Percentiles rank a stretch among this genome's conserved stretches.
Evolutionary conservation across 2,113 vertebrate genomes (phyloP).

Genomic region (Saimiri boliviensis): DNA sequence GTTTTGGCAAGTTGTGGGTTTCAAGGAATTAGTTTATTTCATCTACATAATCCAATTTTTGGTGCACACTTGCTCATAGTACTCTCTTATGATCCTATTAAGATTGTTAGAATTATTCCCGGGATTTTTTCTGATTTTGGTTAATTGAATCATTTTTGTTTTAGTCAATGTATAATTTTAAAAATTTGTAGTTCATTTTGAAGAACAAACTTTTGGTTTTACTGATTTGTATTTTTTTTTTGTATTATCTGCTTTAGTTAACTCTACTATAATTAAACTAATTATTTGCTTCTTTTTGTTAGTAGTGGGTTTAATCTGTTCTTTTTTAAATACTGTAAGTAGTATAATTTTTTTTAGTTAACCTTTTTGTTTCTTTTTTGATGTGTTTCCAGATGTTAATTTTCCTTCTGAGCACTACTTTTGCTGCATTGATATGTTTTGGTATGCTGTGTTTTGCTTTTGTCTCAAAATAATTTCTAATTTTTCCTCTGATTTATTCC

Average conservation of each 20-base stretch:
- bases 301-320: neutral
- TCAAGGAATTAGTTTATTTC: neutral
- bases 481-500: neutral
- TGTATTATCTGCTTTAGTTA: neutral
- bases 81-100: neutral
- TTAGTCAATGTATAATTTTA: neutral
- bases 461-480: neutral
- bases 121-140: neutral
- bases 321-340: neutral
- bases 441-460: neutral
- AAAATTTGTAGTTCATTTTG: neutral
- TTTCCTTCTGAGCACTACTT: neutral
- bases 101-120: neutral
- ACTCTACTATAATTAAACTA: neutral
- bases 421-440: neutral
- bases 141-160: neutral
- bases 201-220: neutral
- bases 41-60: neutral
- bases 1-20: neutral
- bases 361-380: neutral
- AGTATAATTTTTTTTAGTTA: neutral
- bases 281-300: neutral
- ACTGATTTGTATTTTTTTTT: neutral
- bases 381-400: neutral
- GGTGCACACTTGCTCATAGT: neutral